These are phyloP conservation scores for Agrotis ipsilon DNA, from an alignment of 2,888 invertebrate genomes.

Conservation along the genomic window DNA sequence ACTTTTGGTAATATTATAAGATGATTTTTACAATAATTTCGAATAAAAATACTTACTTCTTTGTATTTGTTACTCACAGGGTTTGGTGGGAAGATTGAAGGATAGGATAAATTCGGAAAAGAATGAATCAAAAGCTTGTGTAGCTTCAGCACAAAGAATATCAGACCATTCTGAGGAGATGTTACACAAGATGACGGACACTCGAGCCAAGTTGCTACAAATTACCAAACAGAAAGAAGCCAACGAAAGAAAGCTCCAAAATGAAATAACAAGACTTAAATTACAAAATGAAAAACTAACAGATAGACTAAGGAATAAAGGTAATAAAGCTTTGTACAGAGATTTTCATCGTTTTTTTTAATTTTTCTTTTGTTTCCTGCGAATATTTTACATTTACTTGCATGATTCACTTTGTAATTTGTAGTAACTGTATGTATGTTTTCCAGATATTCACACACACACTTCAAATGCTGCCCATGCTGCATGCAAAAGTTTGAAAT, in stretches of 20 bases:
- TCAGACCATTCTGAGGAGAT: constrained; percentile 84
- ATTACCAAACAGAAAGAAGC: constrained; percentile 84
- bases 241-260: constrained; percentile 78
- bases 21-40: not conserved
- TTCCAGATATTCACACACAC: constrained; percentile 61
- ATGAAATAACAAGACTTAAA: constrained; percentile 82
- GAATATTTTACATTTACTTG: not conserved
- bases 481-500: constrained; percentile 57
- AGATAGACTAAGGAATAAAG: constrained; percentile 81
- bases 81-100: constrained; percentile 75
- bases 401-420: not conserved
- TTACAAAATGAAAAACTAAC: constrained; percentile 83
- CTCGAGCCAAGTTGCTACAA: constrained; percentile 78
- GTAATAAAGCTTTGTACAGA: constrained; percentile 62
- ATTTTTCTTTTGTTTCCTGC: too few relatives aligned
- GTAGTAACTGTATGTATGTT: not conserved
- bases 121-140: constrained; percentile 85
- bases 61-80: constrained; percentile 70
- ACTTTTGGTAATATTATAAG: not conserved
- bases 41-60: not conserved
- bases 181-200: constrained; percentile 76
- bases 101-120: constrained; percentile 79
- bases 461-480: constrained; percentile 53
- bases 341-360: too few relatives aligned
- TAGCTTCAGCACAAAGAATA: constrained; percentile 84